A percentile compares a stretch with the other conserved stretches of the same genome.
phyloP scores from a whole-genome alignment of 2,113 vertebrate species.

The Lonchura striata region DNA sequence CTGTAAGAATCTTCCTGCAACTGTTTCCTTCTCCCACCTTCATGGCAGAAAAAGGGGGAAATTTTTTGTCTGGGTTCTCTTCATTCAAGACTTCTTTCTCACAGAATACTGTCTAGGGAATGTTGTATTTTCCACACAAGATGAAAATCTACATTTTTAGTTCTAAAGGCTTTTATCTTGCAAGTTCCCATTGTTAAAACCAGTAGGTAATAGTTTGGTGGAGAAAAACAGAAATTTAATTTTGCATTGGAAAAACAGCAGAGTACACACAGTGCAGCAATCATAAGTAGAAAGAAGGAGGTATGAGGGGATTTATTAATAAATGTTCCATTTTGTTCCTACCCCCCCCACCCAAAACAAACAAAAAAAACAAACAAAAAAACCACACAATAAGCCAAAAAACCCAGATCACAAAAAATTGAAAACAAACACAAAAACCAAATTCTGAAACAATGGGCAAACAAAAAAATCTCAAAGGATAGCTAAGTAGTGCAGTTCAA shows the following conservation, averaged over 20 bases:
- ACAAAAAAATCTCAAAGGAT: background rate
- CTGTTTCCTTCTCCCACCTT: background rate
- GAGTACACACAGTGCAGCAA: background rate
- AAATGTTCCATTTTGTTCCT: background rate
- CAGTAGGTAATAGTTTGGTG: background rate
- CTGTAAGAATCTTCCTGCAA: background rate
- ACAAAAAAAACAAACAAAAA: background rate
- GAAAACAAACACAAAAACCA: background rate
- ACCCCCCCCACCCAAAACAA: fast-evolving
- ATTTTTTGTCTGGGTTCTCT: background rate
- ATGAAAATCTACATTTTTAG: background rate
- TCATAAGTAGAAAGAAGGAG: background rate
- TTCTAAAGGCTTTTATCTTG: background rate
- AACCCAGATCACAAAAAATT: background rate
- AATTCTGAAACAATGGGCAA: background rate
- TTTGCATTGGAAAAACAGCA: background rate
- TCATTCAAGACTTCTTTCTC: background rate
- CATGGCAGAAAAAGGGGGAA: background rate
- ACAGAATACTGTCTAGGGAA: background rate
- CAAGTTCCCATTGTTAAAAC: background rate
- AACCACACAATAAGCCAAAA: background rate
- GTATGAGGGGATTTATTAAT: background rate
- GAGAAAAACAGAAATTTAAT: background rate
- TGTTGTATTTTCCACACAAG: background rate
- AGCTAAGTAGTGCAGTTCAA: background rate